Base-by-base conservation (phyloP, 2,797 vertebrate genomes). In the Sphaeramia orbicularis region DNA sequence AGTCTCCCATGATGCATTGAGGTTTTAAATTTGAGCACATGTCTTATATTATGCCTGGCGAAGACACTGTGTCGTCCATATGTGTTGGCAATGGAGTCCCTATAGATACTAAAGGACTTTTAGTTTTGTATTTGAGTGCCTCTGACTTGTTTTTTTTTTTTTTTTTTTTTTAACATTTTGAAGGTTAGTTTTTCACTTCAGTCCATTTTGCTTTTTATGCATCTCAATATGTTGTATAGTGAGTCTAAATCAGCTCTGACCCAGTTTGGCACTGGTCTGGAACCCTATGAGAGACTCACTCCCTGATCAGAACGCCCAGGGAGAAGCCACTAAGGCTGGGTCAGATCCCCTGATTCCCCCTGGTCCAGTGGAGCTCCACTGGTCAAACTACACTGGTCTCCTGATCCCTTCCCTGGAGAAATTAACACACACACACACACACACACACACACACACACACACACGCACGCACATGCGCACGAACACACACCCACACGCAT, bases 351-450 rank as follows among this genome's bases (percentile, higher is more conserved):
- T 59, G 65, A 64, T 61, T 65, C 73, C 36, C 53, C 47, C 32
- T 56, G 60, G 65, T 74, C 70, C 72, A 43, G 57, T 43, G 12
- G 74, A 84, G 78, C 78, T 71, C 77, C 19, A 14, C 54, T 74
- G 79, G 81, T 89, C 85, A 86, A 89, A 76, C 73, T 65, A 66
- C 74, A 58, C 42, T 21, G 37, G 59, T 64, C 76, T 74, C 76
- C 51, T 61, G 73, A 78, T 84, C 81, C 74, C 73, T 32, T 80
- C 77, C 74, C 72, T 40, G 55, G 71, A 85, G 83, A 85, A 85
- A 85, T 78, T 36, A 78, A 65, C 59, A 57, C 21, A 48, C 67
- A 52, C 59, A 69, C 47, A 45, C 64, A 60, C 56, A 58, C 56
- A 56, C 55, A 63, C 43, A 60, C 63, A 52, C 21, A 52, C 58